phyloP scores from a whole-genome alignment of 2,888 invertebrate species.

The Automeris io region DNA sequence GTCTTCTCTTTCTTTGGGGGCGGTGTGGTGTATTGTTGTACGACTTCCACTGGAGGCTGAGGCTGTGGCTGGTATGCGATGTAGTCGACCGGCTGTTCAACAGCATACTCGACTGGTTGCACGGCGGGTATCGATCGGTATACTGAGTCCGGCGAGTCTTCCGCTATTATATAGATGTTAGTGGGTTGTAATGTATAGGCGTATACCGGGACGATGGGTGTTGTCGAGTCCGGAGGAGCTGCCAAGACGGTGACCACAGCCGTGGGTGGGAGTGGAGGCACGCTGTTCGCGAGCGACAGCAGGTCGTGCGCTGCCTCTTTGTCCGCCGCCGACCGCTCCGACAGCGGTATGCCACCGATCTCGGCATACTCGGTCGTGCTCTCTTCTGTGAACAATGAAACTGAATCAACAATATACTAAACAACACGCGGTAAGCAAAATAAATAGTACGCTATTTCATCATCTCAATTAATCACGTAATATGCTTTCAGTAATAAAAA shows the following conservation, averaged over 20 bases:
- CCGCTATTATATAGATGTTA: conserved; percentile 51
- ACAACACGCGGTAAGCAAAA: too few relatives aligned
- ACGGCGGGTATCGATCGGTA: conserved; percentile 40
- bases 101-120: conserved; percentile 41
- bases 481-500: too few relatives aligned
- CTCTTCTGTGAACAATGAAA: conserved; percentile 22
- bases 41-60: conserved; percentile 17
- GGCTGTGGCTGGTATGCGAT: conserved; percentile 36
- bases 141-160: conserved; percentile 43
- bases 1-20: neutral
- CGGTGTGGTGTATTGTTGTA: neutral
- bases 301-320: conserved; percentile 93
- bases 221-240: conserved; percentile 54
- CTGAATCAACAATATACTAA: too few relatives aligned
- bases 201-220: conserved; percentile 63
- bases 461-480: too few relatives aligned
- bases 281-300: conserved; percentile 84
- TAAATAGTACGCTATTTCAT: too few relatives aligned
- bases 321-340: conserved; percentile 85
- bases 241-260: conserved; percentile 63
- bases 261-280: conserved; percentile 85
- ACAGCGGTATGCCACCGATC: conserved; percentile 54
- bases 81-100: conserved; percentile 45
- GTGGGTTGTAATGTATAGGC: conserved; percentile 81
- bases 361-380: conserved; percentile 50